phyloP scores from a whole-genome alignment of 2,797 vertebrate genomes.

The Cyclopterus lumpus region DNA sequence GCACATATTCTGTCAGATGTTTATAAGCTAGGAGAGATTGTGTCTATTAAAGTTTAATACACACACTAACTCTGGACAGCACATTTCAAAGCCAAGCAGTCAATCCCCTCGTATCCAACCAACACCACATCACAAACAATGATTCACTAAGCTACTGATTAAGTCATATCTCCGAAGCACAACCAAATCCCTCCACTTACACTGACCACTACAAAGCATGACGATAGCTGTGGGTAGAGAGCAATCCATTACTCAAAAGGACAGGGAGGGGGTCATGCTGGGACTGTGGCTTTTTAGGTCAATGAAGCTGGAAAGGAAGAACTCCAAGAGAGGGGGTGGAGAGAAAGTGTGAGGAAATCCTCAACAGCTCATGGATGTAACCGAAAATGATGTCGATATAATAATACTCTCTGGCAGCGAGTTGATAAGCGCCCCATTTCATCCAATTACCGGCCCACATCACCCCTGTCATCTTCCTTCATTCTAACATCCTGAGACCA shows the following conservation, averaged over 20 bases:
- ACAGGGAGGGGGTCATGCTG: slow-evolving; percentile 23
- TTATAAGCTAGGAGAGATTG: slow-evolving; percentile 1
- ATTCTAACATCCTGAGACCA: slow-evolving; percentile 46
- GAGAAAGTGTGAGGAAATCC: slow-evolving; percentile 19
- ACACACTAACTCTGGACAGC: neutral
- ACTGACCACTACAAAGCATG: slow-evolving; percentile 35
- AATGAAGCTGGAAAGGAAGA: slow-evolving; percentile 38
- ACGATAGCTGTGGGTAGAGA: slow-evolving; percentile 38
- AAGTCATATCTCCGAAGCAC: slow-evolving; percentile 42
- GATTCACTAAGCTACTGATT: slow-evolving; percentile 54
- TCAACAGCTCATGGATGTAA: slow-evolving; percentile 20
- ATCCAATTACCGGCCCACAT: slow-evolving; percentile 62
- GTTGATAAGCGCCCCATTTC: slow-evolving; percentile 36
- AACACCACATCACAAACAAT: slow-evolving; percentile 47
- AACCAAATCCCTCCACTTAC: slow-evolving; percentile 31
- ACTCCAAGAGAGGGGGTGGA: neutral
- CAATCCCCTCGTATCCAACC: slow-evolving; percentile 6
- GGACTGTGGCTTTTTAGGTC: slow-evolving; percentile 65
- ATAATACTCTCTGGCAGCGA: slow-evolving; percentile 35
- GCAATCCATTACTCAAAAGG: slow-evolving; percentile 43
- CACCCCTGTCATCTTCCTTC: slow-evolving; percentile 33
- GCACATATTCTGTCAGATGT: slow-evolving; percentile 5
- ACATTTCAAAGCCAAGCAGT: slow-evolving; percentile 9
- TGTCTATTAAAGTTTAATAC: neutral
- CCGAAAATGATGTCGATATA: slow-evolving; percentile 38